Evolutionary conservation across 1,140 invertebrate species (phyloP).

Genomic region (Rhagoletis pomonella): DNA sequence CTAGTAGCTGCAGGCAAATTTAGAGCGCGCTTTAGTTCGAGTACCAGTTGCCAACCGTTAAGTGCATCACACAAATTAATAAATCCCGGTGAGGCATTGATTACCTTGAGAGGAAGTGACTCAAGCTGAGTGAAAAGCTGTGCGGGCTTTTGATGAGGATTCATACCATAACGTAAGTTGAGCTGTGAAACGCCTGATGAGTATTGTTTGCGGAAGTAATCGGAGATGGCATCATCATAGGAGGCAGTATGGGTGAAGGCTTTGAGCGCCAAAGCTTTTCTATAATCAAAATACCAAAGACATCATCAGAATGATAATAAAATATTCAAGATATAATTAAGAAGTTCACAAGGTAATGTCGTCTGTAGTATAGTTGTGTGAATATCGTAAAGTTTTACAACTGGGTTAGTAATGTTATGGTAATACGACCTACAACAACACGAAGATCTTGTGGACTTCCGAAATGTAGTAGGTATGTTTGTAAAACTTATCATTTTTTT

Average conservation of each 20-base stretch:
- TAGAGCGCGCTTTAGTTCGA: slow-evolving; percentile 88
- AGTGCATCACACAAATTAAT: slow-evolving; percentile 98
- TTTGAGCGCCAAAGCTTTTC: slow-evolving; percentile 87
- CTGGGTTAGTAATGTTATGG: no score
- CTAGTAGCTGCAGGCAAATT: slow-evolving; percentile 94
- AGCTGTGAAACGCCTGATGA: slow-evolving; percentile 86
- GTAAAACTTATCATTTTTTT: no score
- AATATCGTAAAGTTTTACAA: no score
- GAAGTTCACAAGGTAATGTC: no score
- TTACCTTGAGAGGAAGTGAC: slow-evolving; percentile 89
- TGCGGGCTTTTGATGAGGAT: slow-evolving; percentile 97
- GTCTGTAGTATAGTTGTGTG: no score
- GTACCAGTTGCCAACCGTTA: slow-evolving; percentile 97
- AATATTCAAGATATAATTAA: background rate
- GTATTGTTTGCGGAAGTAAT: slow-evolving; percentile 96
- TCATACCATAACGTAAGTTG: slow-evolving; percentile 95
- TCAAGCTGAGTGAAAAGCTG: slow-evolving; percentile 90
- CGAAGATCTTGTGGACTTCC: no score
- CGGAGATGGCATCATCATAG: slow-evolving; percentile 95
- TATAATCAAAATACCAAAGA: slow-evolving; percentile 64
- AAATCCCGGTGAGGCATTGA: slow-evolving; percentile 95
- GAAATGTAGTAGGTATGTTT: no score
- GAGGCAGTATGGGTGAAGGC: slow-evolving; percentile 97
- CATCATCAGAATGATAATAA: background rate
- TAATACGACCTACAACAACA: no score